Conservation (phyloP, 2,797 vertebrate genomes). For the Chaunax sp. region DNA sequence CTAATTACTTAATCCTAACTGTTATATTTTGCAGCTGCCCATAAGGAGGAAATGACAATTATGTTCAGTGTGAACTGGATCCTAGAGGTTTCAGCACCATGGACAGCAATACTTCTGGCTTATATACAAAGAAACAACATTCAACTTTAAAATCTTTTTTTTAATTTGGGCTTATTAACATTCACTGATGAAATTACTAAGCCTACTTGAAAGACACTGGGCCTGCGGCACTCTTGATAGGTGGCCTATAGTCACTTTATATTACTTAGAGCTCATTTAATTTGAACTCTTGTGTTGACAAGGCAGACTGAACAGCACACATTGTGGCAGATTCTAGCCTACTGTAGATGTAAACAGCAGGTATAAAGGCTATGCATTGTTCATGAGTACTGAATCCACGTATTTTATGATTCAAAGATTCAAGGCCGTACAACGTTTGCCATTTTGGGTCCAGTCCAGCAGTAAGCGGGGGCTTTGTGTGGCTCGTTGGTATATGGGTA, state of each 20-base stretch:
- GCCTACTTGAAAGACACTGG: neutral
- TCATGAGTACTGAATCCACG: too few species aligned
- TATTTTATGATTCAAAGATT: neutral
- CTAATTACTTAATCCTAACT: neutral
- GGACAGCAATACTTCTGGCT: slow-evolving; percentile 67
- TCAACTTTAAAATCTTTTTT: neutral
- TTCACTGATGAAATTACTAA: neutral
- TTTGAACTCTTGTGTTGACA: too few species aligned
- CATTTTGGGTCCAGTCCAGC: too few species aligned
- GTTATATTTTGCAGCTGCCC: neutral
- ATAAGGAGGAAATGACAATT: neutral
- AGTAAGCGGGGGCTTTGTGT: too few species aligned
- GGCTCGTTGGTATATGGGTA: slow-evolving; percentile 86
- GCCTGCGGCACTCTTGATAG: neutral
- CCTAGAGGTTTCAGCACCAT: slow-evolving; percentile 72
- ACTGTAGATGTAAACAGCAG: neutral
- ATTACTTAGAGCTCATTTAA: neutral
- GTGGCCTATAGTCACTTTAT: neutral
- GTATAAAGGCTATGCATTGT: too few species aligned
- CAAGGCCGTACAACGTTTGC: neutral
- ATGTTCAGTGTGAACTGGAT: neutral
- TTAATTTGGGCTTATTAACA: neutral
- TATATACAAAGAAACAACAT: neutral
- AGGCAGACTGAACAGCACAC: too few species aligned
- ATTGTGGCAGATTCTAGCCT: neutral